A percentile compares a stretch with the other conserved stretches of the same genome.
phyloP scores from a whole-genome alignment of 2,113 vertebrate genomes.

The Azemiops feae region DNA sequence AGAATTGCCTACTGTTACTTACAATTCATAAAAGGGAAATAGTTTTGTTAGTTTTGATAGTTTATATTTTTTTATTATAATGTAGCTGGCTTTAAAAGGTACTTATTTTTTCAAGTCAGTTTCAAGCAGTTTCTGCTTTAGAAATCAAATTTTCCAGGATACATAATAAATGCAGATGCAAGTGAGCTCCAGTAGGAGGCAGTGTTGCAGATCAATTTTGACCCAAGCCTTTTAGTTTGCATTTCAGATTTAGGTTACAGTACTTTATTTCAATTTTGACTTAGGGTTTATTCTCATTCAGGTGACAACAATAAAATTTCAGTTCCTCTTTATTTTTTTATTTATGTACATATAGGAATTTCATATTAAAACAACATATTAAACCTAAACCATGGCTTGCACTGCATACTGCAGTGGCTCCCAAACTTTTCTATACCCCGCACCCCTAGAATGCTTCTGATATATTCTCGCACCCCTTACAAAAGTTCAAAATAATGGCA shows the following conservation, averaged over 20 bases:
- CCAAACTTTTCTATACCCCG: too few relatives aligned
- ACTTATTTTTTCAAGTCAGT: background rate
- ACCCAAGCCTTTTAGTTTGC: background rate
- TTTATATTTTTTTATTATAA: background rate
- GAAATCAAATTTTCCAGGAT: background rate
- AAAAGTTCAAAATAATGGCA: too few relatives aligned
- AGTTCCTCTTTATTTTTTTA: background rate
- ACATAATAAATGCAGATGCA: background rate
- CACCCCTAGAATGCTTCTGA: too few relatives aligned
- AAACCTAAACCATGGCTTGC: background rate
- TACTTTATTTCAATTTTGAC: background rate
- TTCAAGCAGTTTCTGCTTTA: background rate
- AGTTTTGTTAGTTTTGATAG: background rate
- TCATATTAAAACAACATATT: background rate
- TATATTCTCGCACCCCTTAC: too few relatives aligned
- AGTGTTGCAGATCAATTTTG: background rate
- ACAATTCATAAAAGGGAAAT: background rate
- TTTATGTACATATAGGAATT: background rate
- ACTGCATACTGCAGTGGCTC: too few relatives aligned
- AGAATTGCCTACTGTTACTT: background rate
- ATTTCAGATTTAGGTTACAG: background rate
- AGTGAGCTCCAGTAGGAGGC: background rate
- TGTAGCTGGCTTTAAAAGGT: background rate
- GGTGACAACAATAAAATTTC: background rate
- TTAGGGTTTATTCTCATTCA: background rate